Conservation (phyloP, 2,888 invertebrate genomes). For the Erebia epiphron region DNA sequence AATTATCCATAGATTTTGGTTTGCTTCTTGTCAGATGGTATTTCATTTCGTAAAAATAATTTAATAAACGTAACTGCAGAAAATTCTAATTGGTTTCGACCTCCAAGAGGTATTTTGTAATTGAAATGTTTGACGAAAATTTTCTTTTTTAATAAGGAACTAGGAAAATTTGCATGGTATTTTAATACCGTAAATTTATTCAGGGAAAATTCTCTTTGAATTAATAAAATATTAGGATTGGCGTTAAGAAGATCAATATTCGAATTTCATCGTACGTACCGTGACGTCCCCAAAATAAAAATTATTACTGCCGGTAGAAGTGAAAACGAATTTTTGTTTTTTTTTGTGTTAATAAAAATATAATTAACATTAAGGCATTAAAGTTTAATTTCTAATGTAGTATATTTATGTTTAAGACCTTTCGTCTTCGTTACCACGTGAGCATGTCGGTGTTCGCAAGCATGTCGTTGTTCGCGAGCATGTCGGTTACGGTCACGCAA, state of each 20-base stretch:
- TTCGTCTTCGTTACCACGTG: too few species aligned
- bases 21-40: background rate
- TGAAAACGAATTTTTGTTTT: too few species aligned
- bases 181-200: conserved; percentile 24
- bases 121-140: conserved; percentile 38
- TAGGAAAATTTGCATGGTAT: conserved; percentile 30
- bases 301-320: too few species aligned
- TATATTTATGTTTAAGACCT: too few species aligned
- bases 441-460: too few species aligned
- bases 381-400: too few species aligned
- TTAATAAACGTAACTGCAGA: conserved; percentile 17
- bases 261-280: background rate
- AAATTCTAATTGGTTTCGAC: conserved; percentile 39
- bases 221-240: conserved; percentile 4
- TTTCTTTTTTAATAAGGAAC: conserved; percentile 24
- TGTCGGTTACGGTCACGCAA: too few species aligned
- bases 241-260: conserved; percentile 3
- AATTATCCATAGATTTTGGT: background rate
- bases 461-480: too few species aligned
- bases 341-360: too few species aligned
- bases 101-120: conserved; percentile 40
- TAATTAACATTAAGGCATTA: too few species aligned
- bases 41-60: background rate
- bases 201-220: conserved; percentile 12
- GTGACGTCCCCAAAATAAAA: too few species aligned